These are phyloP conservation scores for Phenganax stokvisi DNA, from an alignment of 92 coral and sea anemone genomes.

Conservation along the genomic window DNA sequence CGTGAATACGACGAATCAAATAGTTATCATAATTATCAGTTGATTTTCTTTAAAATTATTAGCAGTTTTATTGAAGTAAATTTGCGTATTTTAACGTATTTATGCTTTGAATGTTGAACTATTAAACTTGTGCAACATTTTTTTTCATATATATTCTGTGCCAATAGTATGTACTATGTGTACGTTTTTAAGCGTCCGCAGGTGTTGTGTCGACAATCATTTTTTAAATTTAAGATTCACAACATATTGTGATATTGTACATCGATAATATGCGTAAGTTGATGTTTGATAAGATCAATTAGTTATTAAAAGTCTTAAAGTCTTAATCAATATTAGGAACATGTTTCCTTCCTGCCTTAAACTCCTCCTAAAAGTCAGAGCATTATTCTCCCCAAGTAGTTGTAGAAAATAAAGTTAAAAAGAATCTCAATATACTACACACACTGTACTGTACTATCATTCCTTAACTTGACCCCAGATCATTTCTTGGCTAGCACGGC, in stretches of 20 bases:
- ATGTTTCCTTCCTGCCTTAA: no score
- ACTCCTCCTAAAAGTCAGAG: no score
- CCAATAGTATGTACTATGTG: not conserved
- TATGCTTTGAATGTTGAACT: not conserved
- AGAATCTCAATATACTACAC: not conserved
- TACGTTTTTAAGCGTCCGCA: not conserved
- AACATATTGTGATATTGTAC: not conserved
- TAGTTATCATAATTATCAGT: conserved; percentile 7
- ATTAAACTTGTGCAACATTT: not conserved
- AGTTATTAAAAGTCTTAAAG: no score
- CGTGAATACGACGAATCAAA: not conserved
- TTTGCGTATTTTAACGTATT: not conserved
- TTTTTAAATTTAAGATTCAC: no score
- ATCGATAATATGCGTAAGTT: not conserved
- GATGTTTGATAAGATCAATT: no score
- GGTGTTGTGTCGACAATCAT: not conserved
- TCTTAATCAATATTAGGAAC: no score
- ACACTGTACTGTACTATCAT: not conserved
- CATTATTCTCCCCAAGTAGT: no score
- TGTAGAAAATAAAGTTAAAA: not conserved
- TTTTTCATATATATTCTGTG: not conserved
- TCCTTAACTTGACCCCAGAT: conserved; percentile 50
- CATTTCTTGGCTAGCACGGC: conserved; percentile 86
- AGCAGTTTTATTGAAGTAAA: not conserved
- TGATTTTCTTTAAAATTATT: not conserved